phyloP scores from a whole-genome alignment of 2,113 vertebrate species.

The Muntiacus muntjak region DNA sequence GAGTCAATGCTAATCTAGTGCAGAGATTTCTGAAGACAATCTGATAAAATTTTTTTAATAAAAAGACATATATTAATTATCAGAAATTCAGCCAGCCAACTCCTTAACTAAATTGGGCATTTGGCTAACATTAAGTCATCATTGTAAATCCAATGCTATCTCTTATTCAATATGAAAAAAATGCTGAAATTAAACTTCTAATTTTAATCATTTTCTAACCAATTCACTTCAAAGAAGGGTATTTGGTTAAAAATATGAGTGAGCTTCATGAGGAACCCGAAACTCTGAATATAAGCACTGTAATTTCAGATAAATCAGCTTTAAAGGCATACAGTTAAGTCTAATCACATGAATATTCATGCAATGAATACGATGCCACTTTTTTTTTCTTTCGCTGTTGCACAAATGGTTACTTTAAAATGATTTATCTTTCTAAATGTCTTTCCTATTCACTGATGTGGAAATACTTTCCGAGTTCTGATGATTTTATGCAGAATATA shows the following conservation, averaged over 20 bases:
- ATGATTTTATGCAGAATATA: conserved; percentile 59
- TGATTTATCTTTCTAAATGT: conserved; percentile 3
- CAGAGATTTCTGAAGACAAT: neutral
- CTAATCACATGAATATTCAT: conserved; percentile 12
- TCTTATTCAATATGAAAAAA: neutral
- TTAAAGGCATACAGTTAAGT: neutral
- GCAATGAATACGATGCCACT: neutral
- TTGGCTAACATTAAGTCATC: neutral
- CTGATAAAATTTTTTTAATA: neutral
- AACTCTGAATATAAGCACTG: neutral
- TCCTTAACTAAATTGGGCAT: neutral
- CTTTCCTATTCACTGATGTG: conserved; percentile 26
- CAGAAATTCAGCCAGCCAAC: neutral
- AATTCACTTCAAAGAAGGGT: neutral
- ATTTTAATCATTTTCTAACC: neutral
- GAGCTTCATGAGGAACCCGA: neutral
- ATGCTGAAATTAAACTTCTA: neutral
- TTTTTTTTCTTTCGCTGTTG: neutral
- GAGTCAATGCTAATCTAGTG: neutral
- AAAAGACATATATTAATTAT: neutral
- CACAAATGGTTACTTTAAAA: conserved; percentile 4
- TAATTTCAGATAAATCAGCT: neutral
- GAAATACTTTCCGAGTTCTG: conserved; percentile 32
- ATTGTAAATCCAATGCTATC: neutral
- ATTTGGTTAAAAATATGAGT: neutral